Evolutionary conservation across 2,797 vertebrate species (phyloP).

Genomic region (Liasis olivaceus): DNA sequence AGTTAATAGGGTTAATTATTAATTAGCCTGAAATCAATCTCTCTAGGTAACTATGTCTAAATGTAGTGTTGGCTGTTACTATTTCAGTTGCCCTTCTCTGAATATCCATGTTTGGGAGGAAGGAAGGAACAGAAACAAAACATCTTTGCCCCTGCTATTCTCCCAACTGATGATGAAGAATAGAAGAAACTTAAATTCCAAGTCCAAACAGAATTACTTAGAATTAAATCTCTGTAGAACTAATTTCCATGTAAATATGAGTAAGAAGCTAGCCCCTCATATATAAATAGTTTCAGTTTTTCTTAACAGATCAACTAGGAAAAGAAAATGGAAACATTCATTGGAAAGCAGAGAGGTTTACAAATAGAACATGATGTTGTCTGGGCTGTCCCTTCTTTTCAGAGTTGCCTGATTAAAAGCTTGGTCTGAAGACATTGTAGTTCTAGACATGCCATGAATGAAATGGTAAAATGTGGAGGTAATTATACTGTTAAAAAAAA

Average conservation of each 20-base stretch:
- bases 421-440: not conserved
- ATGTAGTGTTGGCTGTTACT: not conserved
- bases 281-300: not conserved
- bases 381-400: not conserved
- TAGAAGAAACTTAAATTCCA: not conserved
- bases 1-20: not conserved
- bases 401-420: not conserved
- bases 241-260: not conserved
- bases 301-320: not conserved
- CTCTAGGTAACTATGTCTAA: not conserved
- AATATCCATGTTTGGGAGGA: not conserved
- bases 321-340: not conserved
- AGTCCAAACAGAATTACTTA: not conserved
- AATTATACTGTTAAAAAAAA: not conserved
- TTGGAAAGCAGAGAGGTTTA: not conserved
- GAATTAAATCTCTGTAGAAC: not conserved
- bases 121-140: not conserved
- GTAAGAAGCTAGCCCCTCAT: not conserved
- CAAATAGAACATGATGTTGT: not conserved
- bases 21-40: not conserved
- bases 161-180: not conserved
- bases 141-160: not conserved
- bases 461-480: not conserved
- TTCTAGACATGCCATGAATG: not conserved
- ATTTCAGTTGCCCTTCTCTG: not conserved